Evolutionary conservation across 2,888 invertebrate genomes (phyloP).

Genomic region (Pseudoips prasinana): DNA sequence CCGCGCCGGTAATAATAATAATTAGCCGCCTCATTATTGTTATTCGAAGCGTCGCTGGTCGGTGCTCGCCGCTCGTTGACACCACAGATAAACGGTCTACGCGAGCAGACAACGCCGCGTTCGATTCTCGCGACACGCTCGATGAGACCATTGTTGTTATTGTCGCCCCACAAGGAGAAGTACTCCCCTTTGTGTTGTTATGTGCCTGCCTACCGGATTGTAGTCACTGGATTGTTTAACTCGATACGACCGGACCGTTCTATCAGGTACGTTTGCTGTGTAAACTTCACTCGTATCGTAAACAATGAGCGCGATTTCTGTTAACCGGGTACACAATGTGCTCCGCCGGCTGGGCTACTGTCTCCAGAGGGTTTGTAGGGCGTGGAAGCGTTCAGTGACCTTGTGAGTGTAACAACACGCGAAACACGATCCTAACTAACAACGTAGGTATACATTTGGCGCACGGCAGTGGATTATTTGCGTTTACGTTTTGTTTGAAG

Average conservation of each 20-base stretch:
- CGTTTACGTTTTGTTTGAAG: no score
- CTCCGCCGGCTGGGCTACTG: conserved; percentile 27
- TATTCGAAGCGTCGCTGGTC: conserved; percentile 47
- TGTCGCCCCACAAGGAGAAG: conserved; percentile 46
- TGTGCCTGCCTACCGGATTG: conserved; percentile 45
- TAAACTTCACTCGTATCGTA: conserved; percentile 50
- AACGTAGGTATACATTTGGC: no score
- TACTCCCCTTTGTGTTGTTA: conserved; percentile 47
- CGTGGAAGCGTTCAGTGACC: conserved; percentile 49
- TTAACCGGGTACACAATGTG: conserved; percentile 36
- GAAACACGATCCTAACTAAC: no score
- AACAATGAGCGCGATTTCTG: conserved; percentile 48
- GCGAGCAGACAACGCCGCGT: conserved; percentile 46
- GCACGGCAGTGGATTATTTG: no score
- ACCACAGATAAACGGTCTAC: conserved; percentile 58
- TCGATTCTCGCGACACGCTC: conserved; percentile 39
- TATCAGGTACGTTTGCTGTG: conserved; percentile 51
- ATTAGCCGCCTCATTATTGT: conserved; percentile 67
- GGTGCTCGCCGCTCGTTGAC: conserved; percentile 47
- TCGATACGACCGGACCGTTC: conserved; percentile 38
- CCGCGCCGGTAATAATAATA: conserved; percentile 65
- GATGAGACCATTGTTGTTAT: conserved; percentile 39
- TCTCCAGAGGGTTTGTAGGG: conserved; percentile 40
- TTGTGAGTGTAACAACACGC: no score
- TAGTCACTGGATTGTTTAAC: conserved; percentile 51